Evolutionary conservation across 2,797 vertebrate species (phyloP).

Genomic region (Eutrigla gurnardus): DNA sequence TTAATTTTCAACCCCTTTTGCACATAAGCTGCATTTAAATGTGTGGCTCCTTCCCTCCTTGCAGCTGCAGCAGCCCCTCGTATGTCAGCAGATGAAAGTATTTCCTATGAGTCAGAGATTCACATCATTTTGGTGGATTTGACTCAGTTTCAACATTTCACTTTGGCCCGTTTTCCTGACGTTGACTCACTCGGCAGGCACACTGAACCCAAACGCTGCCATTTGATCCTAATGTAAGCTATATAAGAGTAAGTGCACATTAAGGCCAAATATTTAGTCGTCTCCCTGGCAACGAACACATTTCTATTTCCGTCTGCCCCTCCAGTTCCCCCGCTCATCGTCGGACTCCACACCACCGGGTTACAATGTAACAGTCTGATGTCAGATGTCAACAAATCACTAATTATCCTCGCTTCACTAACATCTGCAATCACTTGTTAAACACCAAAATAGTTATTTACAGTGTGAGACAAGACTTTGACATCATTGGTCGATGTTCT

Average conservation of each 20-base stretch:
- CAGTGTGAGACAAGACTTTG: constrained; percentile 4
- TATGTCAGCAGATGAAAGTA: constrained; percentile 30
- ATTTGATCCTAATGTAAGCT: constrained; percentile 43
- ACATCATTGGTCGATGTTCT: constrained; percentile 17
- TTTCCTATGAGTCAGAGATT: constrained; percentile 21
- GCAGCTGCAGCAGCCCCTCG: constrained; percentile 15
- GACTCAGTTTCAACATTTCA: constrained; percentile 25
- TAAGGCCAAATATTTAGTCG: constrained; percentile 74
- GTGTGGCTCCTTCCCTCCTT: not conserved
- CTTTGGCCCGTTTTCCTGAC: not conserved
- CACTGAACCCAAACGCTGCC: constrained; percentile 4
- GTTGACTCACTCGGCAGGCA: not conserved
- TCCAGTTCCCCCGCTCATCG: constrained; percentile 18
- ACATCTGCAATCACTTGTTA: constrained; percentile 30
- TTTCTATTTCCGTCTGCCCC: constrained; percentile 67
- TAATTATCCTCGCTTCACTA: constrained; percentile 13
- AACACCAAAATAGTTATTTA: constrained; percentile 31
- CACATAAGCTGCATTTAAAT: not conserved
- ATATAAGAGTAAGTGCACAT: constrained; percentile 48
- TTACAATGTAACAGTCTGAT: constrained; percentile 34
- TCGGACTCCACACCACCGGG: constrained; percentile 35
- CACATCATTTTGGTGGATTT: constrained; percentile 1
- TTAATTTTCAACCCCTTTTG: too few relatives aligned
- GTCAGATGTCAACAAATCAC: constrained; percentile 39
- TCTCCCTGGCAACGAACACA: constrained; percentile 73